Evolutionary conservation across 2,113 vertebrate species (phyloP).

Genomic region (Platichthys flesus): DNA sequence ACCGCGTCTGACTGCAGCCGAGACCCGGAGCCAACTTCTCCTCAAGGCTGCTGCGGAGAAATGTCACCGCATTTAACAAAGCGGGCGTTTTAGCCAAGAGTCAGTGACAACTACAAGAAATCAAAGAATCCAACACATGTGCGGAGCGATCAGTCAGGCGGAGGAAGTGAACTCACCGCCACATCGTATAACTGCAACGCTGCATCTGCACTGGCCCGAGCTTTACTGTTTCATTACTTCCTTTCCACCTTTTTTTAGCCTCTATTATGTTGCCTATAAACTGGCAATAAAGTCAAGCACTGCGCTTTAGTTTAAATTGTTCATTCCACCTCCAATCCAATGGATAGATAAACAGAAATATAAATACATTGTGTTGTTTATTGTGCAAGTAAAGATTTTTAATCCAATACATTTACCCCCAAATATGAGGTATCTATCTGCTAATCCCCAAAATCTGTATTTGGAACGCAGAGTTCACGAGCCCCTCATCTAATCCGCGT

Average conservation of each 20-base stretch:
- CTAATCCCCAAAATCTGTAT: too few relatives aligned
- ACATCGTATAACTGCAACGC: background rate
- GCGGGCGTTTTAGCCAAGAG: conserved; percentile 24
- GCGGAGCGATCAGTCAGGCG: background rate
- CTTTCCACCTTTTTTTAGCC: background rate
- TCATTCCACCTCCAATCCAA: background rate
- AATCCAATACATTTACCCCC: too few relatives aligned
- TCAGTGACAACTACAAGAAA: conserved; percentile 44
- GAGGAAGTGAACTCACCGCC: background rate
- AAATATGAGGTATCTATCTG: too few relatives aligned
- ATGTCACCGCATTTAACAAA: conserved; percentile 22
- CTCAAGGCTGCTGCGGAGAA: conserved; percentile 58
- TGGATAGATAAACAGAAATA: too few relatives aligned
- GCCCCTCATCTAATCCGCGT: too few relatives aligned
- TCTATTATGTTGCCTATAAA: background rate
- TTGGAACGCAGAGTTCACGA: too few relatives aligned
- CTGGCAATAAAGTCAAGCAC: background rate
- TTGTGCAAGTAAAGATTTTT: too few relatives aligned
- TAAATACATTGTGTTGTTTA: too few relatives aligned
- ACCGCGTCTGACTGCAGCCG: conserved; percentile 57
- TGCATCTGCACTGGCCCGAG: background rate
- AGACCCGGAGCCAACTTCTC: conserved; percentile 40
- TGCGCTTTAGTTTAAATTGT: background rate
- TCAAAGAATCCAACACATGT: conserved; percentile 12
- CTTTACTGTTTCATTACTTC: background rate